Evolutionary conservation across 2,113 vertebrate genomes (phyloP), one percentile per base, ranked within the genome.

Genomic region (Psettodes erumei): DNA sequence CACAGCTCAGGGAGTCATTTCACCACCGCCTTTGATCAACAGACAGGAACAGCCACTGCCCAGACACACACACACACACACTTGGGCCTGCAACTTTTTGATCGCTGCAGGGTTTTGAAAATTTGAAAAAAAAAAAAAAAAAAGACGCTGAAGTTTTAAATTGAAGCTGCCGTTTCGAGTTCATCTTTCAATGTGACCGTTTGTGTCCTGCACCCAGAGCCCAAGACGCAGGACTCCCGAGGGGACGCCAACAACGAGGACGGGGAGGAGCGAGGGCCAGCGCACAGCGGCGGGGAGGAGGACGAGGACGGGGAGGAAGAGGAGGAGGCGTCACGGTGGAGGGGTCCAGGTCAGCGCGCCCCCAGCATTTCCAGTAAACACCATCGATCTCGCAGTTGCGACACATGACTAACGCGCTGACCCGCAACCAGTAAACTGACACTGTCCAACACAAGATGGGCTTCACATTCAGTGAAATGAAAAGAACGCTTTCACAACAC

Each of bases 301-400:
- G 93, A 94, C 11, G 90, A 89, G 5, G 86, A 33, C 0, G 89
- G 85, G 16, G 78, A 83, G 0, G 89, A 90, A 58, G 79, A 91
- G 21, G 86, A 82, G 47, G 90, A 93, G 3, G 4, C 9, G 4
- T 81, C 87, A 0, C 15, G 30, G 0, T 97, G 97, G 96, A 94
- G 85, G 0, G 95, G 96, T 33, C 98, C 98, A 94, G 97, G 98
- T 99, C 82, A 74, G 90, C 78, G 0, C 5, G 0, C 40, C 35
- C 35, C 19, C 15, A 45, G 12, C 6, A 23, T 4, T 19, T 35
- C 8, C 21, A 38, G 8, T 54, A 10, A 35, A 28, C 16, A 21
- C 28, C 1, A 28, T 25, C 32, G 6, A 33, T 32, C 4, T 10
- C 1, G 10, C 38, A n/a, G n/a, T 48, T 59, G 7, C 0, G n/a